Evolutionary conservation across 2,113 vertebrate species (phyloP).

Genomic region (Alethe castanea): DNA sequence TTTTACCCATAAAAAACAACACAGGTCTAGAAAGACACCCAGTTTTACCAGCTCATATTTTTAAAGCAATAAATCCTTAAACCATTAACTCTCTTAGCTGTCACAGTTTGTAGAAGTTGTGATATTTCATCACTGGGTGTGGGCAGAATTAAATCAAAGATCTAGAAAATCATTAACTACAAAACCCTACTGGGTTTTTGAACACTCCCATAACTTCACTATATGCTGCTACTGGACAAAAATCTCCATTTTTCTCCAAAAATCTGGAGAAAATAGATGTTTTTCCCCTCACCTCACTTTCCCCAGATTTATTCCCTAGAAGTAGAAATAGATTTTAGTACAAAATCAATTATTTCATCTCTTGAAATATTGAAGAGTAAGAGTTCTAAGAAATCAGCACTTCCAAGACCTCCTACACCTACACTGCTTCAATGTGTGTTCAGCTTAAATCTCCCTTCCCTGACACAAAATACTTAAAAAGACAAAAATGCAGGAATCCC

Average conservation of each 20-base stretch:
- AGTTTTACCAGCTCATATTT: not conserved
- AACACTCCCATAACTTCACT: not conserved
- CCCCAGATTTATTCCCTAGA: not conserved
- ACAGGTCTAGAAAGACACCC: not conserved
- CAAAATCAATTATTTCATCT: not conserved
- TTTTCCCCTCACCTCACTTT: not conserved
- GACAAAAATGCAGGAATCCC: not conserved
- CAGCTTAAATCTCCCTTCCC: not conserved
- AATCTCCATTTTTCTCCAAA: not conserved
- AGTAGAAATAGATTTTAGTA: not conserved
- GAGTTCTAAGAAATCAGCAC: not conserved
- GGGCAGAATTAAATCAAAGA: not conserved
- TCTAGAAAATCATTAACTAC: not conserved
- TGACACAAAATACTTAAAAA: not conserved
- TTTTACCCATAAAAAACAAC: not conserved
- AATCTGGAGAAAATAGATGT: not conserved
- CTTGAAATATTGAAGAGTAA: not conserved
- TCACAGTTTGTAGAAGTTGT: not conserved
- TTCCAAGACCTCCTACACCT: not conserved
- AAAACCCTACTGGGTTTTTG: not conserved
- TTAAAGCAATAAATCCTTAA: not conserved
- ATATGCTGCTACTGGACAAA: not conserved
- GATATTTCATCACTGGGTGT: not conserved
- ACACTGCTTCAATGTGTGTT: not conserved
- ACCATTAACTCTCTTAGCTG: not conserved